phyloP scores from a whole-genome alignment of 2,113 vertebrate species.

The Synodontis membranacea region DNA sequence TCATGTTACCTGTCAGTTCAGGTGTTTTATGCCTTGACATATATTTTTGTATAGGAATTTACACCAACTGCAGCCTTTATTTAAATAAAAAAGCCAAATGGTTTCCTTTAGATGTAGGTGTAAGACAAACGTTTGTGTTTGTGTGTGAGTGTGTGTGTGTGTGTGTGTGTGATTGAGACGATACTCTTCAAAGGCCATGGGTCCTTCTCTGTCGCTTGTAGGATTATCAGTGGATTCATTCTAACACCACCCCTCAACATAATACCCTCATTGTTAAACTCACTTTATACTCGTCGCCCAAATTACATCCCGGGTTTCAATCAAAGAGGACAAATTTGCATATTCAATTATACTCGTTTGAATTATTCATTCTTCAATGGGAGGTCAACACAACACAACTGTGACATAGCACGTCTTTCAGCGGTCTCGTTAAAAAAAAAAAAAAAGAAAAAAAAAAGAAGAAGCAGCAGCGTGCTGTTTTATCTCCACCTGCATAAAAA shows the following conservation, averaged over 20 bases:
- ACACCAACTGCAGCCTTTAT: background rate
- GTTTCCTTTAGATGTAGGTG: background rate
- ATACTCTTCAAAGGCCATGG: conserved; percentile 35
- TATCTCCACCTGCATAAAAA: conserved; percentile 41
- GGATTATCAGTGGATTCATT: conserved; percentile 58
- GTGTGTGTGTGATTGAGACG: background rate
- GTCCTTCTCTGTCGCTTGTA: conserved; percentile 39
- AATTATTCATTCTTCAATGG: conserved; percentile 51
- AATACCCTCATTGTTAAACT: conserved; percentile 43
- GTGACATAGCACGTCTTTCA: conserved; percentile 28
- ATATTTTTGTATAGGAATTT: background rate
- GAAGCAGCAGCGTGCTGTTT: conserved; percentile 14
- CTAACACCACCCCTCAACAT: conserved; percentile 31
- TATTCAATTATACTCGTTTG: conserved; percentile 21
- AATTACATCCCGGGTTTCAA: conserved; percentile 37
- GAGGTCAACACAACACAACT: conserved; percentile 47
- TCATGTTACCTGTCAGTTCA: background rate
- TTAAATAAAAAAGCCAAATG: background rate
- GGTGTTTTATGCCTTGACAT: background rate
- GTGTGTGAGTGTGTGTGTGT: conserved; percentile 1
- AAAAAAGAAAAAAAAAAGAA: background rate
- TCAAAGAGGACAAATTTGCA: conserved; percentile 40
- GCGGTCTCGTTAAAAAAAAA: conserved; percentile 11
- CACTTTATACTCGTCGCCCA: conserved; percentile 32
- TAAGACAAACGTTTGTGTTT: background rate